These are phyloP conservation scores for Pimpla rufipes DNA, from an alignment of 2,888 invertebrate species.

Conservation along the genomic window DNA sequence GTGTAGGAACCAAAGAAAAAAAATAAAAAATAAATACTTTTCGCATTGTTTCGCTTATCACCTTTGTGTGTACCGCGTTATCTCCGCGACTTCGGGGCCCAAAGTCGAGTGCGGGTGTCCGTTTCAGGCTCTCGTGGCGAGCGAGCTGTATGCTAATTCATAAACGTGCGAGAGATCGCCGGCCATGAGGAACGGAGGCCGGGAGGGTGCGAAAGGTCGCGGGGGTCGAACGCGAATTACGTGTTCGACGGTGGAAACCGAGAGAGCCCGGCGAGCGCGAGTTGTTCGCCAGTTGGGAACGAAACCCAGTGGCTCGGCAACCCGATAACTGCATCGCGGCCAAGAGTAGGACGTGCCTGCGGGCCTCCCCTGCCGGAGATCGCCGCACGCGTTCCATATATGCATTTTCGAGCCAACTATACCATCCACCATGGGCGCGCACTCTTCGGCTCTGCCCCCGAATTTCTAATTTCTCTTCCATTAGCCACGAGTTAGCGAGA, in stretches of 20 bases:
- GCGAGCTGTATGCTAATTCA: conserved; percentile 62
- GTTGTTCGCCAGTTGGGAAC: conserved; percentile 64
- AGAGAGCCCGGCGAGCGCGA: conserved; percentile 42
- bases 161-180: conserved; percentile 46
- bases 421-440: neutral
- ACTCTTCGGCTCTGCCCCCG: conserved; percentile 27
- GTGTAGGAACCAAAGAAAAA: too few species aligned
- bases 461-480: conserved; percentile 51
- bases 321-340: conserved; percentile 69
- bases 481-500: conserved; percentile 7
- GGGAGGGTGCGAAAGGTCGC: conserved; percentile 53
- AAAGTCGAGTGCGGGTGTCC: neutral
- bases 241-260: conserved; percentile 63
- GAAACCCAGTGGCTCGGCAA: conserved; percentile 71
- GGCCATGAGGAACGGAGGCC: conserved; percentile 10
- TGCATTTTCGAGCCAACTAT: conserved; percentile 20
- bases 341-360: conserved; percentile 51
- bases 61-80: conserved; percentile 1
- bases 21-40: too few species aligned
- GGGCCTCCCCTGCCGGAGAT: conserved; percentile 27
- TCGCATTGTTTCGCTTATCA: too few species aligned
- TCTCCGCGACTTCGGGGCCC: neutral
- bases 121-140: conserved; percentile 38
- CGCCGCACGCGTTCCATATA: conserved; percentile 2
- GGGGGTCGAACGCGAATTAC: conserved; percentile 68